Conservation (phyloP, 2,888 invertebrate species). For the Drosophila mimetica region DNA sequence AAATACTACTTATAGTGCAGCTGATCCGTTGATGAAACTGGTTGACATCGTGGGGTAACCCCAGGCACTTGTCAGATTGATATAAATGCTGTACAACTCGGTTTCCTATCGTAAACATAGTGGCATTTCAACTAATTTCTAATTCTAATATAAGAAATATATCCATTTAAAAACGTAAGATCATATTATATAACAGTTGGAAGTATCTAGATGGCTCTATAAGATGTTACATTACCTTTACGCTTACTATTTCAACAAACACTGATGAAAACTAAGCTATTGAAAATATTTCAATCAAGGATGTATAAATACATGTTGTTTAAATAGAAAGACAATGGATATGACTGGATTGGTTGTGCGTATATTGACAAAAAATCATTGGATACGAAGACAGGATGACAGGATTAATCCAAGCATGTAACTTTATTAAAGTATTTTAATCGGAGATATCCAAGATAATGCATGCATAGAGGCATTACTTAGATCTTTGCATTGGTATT, state of each 20-base stretch:
- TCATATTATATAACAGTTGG: too few species aligned
- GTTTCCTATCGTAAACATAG: not conserved
- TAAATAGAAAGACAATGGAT: constrained; percentile 17
- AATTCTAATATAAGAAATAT: too few species aligned
- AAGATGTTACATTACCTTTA: too few species aligned
- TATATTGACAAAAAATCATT: constrained; percentile 26
- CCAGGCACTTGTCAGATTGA: not conserved
- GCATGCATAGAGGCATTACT: constrained; percentile 23
- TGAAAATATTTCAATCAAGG: not conserved
- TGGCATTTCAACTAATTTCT: not conserved
- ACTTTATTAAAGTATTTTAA: constrained; percentile 43
- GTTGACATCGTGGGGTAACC: constrained; percentile 9
- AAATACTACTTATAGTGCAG: constrained; percentile 6
- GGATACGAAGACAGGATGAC: constrained; percentile 26
- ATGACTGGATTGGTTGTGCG: constrained; percentile 28
- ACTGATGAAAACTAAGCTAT: not conserved
- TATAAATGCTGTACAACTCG: not conserved
- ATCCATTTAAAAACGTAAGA: not conserved
- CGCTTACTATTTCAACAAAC: too few species aligned
- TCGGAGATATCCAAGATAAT: constrained; percentile 27
- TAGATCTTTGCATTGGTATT: constrained; percentile 24
- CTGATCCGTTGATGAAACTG: constrained; percentile 13
- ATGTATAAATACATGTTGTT: not conserved
- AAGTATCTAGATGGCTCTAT: too few species aligned
- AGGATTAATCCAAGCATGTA: constrained; percentile 42